Evolutionary conservation across 2,797 vertebrate species (phyloP), one percentile per base, ranked within the genome.

Genomic region (Borostomias antarcticus): DNA sequence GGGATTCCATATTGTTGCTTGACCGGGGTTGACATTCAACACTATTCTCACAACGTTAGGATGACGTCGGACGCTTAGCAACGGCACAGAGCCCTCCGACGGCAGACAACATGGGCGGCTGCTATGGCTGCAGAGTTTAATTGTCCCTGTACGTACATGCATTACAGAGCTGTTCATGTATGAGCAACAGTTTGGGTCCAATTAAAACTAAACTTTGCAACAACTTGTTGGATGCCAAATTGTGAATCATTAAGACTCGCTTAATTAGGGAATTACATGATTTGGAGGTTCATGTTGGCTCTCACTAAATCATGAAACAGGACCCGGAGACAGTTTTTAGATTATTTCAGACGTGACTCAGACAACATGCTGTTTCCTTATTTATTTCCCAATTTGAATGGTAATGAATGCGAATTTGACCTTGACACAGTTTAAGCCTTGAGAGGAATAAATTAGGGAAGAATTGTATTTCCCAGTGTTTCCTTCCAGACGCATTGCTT

Each of bases 221-320:
- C 66, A 74, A 80, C 82, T 84, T 68, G 29, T 69, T 64, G 70
- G 70, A 78, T 75, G 81, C 78, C 76, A 81, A 66, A 75, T 62
- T 77, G 59, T 79, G 74, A 84, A 77, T 85, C 74, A 83, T 80
- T 69, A 79, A 79, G 77, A 69, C 66, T 61, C 11, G 56, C 71
- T 81, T 86, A 89, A 91, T 92, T 90, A 90, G 81, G 52, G 23
- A 64, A 68, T 69, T 78, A 68, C 60, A 45, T 64, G 67, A 76
- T 83, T 81, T 83, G 75, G 70, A 76, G 80, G 73, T 79, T 76
- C 37, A 23, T 72, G 48, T 35, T 33, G 57, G 64, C 62, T 66
- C 69, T 78, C 68, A 65, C 62, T 68, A 74, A 74, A 75, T 81
- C 72, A 64, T 67, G 58, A 70, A 60, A 54, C 56, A 47, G 37